Percentiles rank a stretch among this genome's conserved stretches.
Evolutionary conservation across 2,113 vertebrate genomes (phyloP).

Genomic region (Podarcis muralis): DNA sequence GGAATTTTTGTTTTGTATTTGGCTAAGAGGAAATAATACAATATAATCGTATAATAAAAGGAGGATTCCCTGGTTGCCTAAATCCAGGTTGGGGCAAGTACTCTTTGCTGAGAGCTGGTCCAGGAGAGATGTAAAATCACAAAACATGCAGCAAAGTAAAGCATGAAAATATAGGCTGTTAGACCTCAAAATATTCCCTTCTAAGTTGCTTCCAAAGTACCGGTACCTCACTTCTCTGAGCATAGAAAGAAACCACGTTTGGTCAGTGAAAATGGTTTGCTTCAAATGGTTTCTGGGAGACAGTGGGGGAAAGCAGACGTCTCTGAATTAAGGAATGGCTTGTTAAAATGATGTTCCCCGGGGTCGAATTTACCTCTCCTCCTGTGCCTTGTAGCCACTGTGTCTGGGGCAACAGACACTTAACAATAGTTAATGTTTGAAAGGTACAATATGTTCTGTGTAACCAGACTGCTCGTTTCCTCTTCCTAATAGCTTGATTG

Average conservation of each 20-base stretch:
- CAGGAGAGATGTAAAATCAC: too few species aligned
- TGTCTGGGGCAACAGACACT: conserved; percentile 65
- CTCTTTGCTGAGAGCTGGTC: background rate
- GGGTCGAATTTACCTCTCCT: conserved; percentile 65
- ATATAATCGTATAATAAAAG: background rate
- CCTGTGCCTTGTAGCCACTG: conserved; percentile 61
- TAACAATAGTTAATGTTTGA: conserved; percentile 80
- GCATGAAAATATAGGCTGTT: too few species aligned
- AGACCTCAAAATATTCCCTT: too few species aligned
- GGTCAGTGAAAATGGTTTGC: too few species aligned
- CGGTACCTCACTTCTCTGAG: conserved; percentile 10
- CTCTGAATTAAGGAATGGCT: conserved; percentile 43
- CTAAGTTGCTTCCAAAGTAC: background rate
- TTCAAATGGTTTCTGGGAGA: background rate
- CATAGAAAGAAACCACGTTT: too few species aligned
- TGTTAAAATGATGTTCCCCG: conserved; percentile 53
- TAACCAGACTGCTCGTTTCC: conserved; percentile 72
- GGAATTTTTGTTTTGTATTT: background rate
- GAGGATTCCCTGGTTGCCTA: too few species aligned
- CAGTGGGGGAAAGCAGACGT: conserved; percentile 16
- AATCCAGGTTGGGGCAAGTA: too few species aligned
- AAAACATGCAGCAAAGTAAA: too few species aligned
- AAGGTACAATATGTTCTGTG: conserved; percentile 73
- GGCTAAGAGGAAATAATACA: too few species aligned
- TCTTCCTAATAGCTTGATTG: conserved; percentile 69